phyloP scores from a whole-genome alignment of 2,113 vertebrate genomes.

The Oreocharis arfaki region DNA sequence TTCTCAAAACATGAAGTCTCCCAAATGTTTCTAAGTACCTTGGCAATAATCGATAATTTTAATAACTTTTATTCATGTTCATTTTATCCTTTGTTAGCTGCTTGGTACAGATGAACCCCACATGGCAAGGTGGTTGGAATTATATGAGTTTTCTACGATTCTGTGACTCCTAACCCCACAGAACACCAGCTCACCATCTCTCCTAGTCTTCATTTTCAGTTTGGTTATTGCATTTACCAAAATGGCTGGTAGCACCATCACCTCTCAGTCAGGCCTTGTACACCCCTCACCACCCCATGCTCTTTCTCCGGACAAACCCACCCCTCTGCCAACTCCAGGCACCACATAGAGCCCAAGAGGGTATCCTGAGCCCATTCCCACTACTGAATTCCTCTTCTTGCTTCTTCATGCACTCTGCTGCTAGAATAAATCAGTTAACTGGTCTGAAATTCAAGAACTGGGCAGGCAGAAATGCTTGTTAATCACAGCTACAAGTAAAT shows the following conservation, averaged over 20 bases:
- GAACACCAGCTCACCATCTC: not conserved
- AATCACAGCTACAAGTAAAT: not conserved
- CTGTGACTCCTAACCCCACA: not conserved
- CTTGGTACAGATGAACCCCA: not conserved
- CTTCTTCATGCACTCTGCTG: not conserved
- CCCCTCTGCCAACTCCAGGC: not conserved
- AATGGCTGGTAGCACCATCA: not conserved
- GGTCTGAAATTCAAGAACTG: not conserved
- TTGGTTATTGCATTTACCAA: not conserved
- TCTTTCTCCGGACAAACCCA: not conserved
- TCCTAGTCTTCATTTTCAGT: not conserved
- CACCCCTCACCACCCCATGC: not conserved
- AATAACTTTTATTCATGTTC: not conserved
- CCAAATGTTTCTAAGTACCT: not conserved
- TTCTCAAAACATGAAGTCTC: not conserved
- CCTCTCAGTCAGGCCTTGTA: not conserved
- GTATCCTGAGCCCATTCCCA: not conserved
- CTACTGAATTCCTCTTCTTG: not conserved
- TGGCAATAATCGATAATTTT: not conserved
- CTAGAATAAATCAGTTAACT: not conserved
- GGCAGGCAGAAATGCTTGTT: not conserved
- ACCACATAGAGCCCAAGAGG: not conserved
- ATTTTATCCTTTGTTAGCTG: not conserved
- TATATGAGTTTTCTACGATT: not conserved
- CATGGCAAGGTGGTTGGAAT: not conserved